Conservation (phyloP, 2,888 invertebrate species). For the Polydrusus tereticollis region DNA sequence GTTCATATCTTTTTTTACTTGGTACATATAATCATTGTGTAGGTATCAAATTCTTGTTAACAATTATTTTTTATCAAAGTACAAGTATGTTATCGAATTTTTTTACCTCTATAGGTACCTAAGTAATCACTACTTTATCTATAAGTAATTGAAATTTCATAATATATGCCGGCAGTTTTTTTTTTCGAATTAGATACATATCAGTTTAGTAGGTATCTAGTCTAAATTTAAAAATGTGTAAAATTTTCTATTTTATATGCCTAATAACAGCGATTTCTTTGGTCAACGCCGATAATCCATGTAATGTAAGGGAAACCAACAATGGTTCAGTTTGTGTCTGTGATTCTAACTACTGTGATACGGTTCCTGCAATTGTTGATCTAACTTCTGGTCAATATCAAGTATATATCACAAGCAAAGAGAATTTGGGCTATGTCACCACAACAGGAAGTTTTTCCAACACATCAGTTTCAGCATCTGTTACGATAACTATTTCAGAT, state of each 20-base stretch:
- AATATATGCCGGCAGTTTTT: too few species aligned
- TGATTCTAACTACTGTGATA: constrained; percentile 67
- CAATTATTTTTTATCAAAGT: too few species aligned
- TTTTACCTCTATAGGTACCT: too few species aligned
- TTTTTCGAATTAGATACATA: neutral
- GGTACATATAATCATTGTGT: too few species aligned
- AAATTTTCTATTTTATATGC: neutral
- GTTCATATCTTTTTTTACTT: too few species aligned
- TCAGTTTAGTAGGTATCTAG: neutral
- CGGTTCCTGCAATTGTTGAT: constrained; percentile 56
- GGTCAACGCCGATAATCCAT: constrained; percentile 20
- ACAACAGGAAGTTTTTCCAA: constrained; percentile 63
- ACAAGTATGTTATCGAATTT: too few species aligned
- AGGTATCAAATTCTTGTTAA: too few species aligned
- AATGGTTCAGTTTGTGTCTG: constrained; percentile 65
- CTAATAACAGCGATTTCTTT: neutral
- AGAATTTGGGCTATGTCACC: constrained; percentile 72
- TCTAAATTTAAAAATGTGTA: neutral
- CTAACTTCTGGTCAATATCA: constrained; percentile 53
- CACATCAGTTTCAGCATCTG: neutral
- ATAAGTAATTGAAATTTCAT: too few species aligned
- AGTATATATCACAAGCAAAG: constrained; percentile 65
- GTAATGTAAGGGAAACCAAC: constrained; percentile 14
- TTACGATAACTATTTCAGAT: constrained; percentile 28
- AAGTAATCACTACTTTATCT: too few species aligned